Evolutionary conservation across 2,113 vertebrate genomes (phyloP).

Genomic region (Mirza zaza): DNA sequence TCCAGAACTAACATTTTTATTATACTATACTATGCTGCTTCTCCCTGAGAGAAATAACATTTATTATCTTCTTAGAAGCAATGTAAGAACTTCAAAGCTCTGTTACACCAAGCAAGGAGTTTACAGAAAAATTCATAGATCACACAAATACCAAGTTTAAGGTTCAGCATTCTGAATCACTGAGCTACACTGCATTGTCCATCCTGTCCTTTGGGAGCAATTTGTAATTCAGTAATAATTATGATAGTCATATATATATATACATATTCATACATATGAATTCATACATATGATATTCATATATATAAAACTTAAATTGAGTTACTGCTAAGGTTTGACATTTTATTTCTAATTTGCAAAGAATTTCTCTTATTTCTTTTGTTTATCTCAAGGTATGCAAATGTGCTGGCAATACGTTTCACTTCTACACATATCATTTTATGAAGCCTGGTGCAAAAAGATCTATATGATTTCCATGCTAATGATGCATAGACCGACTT

Average conservation of each 20-base stretch:
- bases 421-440: neutral
- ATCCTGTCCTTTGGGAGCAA: neutral
- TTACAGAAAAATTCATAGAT: conserved; percentile 3
- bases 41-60: neutral
- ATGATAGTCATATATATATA: neutral
- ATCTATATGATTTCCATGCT: neutral
- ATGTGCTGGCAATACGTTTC: neutral
- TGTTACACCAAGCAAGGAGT: neutral
- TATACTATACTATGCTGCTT: neutral
- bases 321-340: neutral
- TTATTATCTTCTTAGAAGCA: neutral
- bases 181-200: neutral
- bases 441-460: neutral
- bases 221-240: neutral
- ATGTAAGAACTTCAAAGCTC: neutral
- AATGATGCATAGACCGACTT: too few relatives aligned
- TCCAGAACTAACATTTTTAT: neutral
- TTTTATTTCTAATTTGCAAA: neutral
- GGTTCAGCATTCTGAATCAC: neutral
- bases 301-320: neutral
- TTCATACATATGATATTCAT: neutral
- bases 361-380: neutral
- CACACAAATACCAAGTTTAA: neutral
- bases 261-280: neutral
- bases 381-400: neutral